Evolutionary conservation across 2,888 invertebrate species (phyloP), one percentile per base, ranked within the genome.

Genomic region (Clitarchus hookeri): DNA sequence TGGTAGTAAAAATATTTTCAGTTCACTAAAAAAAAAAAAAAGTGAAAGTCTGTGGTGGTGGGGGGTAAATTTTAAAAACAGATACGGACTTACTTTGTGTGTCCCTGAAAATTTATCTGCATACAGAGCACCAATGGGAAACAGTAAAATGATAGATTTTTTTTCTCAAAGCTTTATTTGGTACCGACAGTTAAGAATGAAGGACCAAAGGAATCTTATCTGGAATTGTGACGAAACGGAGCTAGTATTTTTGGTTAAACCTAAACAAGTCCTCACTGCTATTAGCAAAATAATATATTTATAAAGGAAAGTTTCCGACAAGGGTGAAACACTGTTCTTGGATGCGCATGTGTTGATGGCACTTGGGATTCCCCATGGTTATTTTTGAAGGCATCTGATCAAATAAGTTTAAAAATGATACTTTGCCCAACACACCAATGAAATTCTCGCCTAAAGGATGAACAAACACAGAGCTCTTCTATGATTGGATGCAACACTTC

Each of bases 391-490:
- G 87, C 80, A 82, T 82, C n/a, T 19, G 82, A 82, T 82, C 27
- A 9, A 82, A 82, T 44, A 27, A 85, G 65, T 84, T 89, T 77
- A 86, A 86, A 44, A 87, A 87, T 84, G 89, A 87, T 23, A 87
- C 87, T 88, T 78, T 89, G 84, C 89, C 89, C 86, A 89, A 89
- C 86, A 87, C 87, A 83, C 78, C 88, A 85, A 87, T 87, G 36
- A 84, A 88, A 87, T 85, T 89, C 78, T 89, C 88, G 44, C 88
- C 88, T 84, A 88, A 89, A 83, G 89, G 89, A 36, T 89, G 89
- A 88, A 89, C 89, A 84, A 89, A 89, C 86, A 86, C 88, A 88
- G 84, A 53, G 54, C n/a, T 84, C 23, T 84, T 84, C 53, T n/a
- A 48, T 44, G 54, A 84, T 12, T 84, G 84, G 84, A 48, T 84